These are phyloP conservation scores for Syngnathus scovelli DNA, from an alignment of 2,113 vertebrate genomes.

Conservation along the genomic window DNA sequence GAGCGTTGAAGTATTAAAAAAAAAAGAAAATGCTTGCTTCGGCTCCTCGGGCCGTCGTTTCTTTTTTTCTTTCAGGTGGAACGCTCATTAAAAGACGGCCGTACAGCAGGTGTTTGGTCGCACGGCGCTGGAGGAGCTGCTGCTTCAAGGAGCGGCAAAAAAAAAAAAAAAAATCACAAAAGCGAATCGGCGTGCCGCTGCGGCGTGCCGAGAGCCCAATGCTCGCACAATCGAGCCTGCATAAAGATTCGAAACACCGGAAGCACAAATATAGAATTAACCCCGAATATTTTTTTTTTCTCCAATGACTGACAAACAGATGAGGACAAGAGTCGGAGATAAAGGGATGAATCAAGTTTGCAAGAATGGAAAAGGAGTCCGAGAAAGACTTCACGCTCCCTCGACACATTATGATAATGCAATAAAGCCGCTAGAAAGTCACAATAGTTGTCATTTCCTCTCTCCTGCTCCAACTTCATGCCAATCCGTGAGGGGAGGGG, in stretches of 20 bases:
- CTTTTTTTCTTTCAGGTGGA: slow-evolving; percentile 57
- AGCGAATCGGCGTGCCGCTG: slow-evolving; percentile 41
- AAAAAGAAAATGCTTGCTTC: slow-evolving; percentile 38
- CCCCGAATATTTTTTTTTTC: background rate
- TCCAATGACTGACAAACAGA: no score
- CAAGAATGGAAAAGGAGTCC: background rate
- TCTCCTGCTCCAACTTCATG: slow-evolving; percentile 49
- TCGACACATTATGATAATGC: slow-evolving; percentile 58
- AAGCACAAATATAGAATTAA: background rate
- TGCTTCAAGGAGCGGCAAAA: slow-evolving; percentile 62
- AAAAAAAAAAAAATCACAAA: slow-evolving; percentile 42
- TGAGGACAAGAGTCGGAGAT: no score
- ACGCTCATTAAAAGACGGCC: slow-evolving; percentile 58
- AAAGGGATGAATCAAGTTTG: background rate
- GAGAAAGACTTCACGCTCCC: slow-evolving; percentile 18
- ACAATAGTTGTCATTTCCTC: slow-evolving; percentile 59
- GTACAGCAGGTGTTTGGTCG: slow-evolving; percentile 66
- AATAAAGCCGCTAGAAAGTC: slow-evolving; percentile 59
- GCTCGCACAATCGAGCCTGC: background rate
- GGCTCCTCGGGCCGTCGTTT: slow-evolving; percentile 13
- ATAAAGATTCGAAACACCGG: background rate
- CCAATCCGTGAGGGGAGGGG: slow-evolving; percentile 49
- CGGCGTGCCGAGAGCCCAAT: background rate
- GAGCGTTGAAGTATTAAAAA: background rate
- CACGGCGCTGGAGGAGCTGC: slow-evolving; percentile 55